Evolutionary conservation across 2,888 invertebrate genomes (phyloP).

Genomic region (Euspilapteryx auroguttella): DNA sequence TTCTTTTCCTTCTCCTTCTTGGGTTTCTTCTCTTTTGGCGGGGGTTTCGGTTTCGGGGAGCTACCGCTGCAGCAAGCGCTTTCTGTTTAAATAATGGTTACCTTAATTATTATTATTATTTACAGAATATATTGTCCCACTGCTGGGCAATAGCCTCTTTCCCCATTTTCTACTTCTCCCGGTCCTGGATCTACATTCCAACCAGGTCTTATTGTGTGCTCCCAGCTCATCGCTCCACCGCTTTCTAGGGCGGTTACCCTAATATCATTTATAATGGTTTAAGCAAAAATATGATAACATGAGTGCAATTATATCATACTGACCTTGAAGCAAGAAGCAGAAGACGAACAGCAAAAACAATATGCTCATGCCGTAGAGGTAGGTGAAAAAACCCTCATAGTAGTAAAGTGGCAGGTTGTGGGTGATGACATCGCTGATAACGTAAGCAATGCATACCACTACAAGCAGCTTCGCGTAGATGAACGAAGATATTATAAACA

Average conservation of each 20-base stretch:
- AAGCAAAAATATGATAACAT: no score
- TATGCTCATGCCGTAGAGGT: conserved; percentile 91
- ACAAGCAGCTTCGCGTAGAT: conserved; percentile 94
- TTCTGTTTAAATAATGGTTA: conserved; percentile 41
- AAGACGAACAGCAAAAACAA: conserved; percentile 91
- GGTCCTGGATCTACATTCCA: no score
- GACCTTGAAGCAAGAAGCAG: conserved; percentile 87
- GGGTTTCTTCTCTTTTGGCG: conserved; percentile 69
- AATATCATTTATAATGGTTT: no score
- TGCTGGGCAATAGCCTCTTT: no score
- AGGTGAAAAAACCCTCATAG: conserved; percentile 95
- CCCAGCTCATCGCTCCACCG: no score
- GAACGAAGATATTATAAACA: conserved; percentile 94
- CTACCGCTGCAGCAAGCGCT: conserved; percentile 81
- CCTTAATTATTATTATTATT: background rate
- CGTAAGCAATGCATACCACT: conserved; percentile 91
- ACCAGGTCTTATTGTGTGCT: no score
- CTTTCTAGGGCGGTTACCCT: no score
- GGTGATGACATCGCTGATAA: conserved; percentile 92
- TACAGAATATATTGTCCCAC: conserved; percentile 3
- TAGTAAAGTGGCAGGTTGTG: conserved; percentile 89
- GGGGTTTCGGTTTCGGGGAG: conserved; percentile 67
- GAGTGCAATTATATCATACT: no score
- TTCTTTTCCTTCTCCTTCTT: conserved; percentile 68
- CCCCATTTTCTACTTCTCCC: no score